Base-by-base conservation (phyloP, 2,888 invertebrate genomes). In the Agrochola litura region DNA sequence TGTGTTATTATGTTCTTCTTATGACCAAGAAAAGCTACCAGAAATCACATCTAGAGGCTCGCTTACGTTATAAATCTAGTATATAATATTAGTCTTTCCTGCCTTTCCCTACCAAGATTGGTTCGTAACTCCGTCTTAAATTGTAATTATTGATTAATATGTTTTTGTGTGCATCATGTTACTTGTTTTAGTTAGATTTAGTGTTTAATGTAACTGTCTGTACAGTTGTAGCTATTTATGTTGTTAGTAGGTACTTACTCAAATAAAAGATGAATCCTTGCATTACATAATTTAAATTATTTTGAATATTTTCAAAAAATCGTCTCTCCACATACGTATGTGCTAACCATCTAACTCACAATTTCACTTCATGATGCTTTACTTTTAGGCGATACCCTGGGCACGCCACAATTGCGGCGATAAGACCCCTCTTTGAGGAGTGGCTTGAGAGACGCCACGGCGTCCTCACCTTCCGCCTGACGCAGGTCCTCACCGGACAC, bases 351-450 rank as follows among this genome's bases (percentile, higher is more conserved):
- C 86, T 90, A 90, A 73, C 79, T 87, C 76, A 90, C 91, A 92
- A 90, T 90, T 91, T 89, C 91, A 91, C 88, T 86, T 88, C 82
- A 77, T 72, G 79, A 76, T 82, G 75, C 76, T 82, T 84, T 79
- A 74, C 76, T 79, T 86, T 89, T 89, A 88, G 87, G 86, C 83
- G 78, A 87, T 89, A 91, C 91, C 91, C 90, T 92, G 91, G 9
- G 66, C 52, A 64, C n/a, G n/a, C n/a, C n/a, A n/a, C n/a, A n/a
- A n/a, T n/a, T n/a, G n/a, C n/a, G n/a, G n/a, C n/a, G n/a, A n/a
- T n/a, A n/a, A n/a, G n/a, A n/a, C n/a, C n/a, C n/a, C n/a, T n/a
- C n/a, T n/a, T n/a, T n/a, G n/a, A n/a, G n/a, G n/a, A n/a, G n/a
- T n/a, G n/a, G n/a, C n/a, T n/a, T n/a, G n/a, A n/a, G n/a, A n/a